These are phyloP conservation scores for Anoura caudifer DNA, from an alignment of 2,113 vertebrate species.

Conservation along the genomic window DNA sequence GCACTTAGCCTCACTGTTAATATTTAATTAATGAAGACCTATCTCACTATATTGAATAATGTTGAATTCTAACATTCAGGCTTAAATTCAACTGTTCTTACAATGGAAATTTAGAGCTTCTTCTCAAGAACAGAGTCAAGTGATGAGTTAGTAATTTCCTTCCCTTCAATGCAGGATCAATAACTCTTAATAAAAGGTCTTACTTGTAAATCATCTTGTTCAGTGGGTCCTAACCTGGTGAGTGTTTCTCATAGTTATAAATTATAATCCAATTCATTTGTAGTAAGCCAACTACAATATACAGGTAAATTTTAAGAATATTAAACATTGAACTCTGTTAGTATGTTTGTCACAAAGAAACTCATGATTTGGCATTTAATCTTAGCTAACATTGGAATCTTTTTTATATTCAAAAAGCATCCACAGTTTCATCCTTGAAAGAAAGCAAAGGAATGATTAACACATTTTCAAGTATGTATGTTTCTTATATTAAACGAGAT, in stretches of 20 bases:
- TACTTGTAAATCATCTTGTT: constrained; percentile 3
- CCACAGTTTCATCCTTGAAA: neutral
- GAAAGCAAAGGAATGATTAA: neutral
- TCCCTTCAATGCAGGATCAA: constrained; percentile 7
- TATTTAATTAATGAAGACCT: neutral
- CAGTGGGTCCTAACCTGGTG: neutral
- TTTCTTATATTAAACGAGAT: neutral
- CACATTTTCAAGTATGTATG: neutral
- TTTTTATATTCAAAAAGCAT: constrained; percentile 49
- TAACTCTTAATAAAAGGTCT: neutral
- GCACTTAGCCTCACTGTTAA: neutral
- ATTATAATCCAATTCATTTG: constrained; percentile 53
- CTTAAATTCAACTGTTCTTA: neutral
- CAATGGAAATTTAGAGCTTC: neutral
- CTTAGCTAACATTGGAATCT: constrained; percentile 53
- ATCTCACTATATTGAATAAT: neutral
- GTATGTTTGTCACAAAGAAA: neutral
- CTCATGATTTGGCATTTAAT: constrained; percentile 43
- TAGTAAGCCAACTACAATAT: neutral
- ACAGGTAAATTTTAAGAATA: constrained; percentile 52
- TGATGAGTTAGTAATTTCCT: constrained; percentile 25
- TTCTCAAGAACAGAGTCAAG: constrained; percentile 20
- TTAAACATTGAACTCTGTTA: neutral
- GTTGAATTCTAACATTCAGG: neutral
- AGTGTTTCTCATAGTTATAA: neutral